Evolutionary conservation across 2,113 vertebrate species (phyloP).

Genomic region (Platycercus adscitus): DNA sequence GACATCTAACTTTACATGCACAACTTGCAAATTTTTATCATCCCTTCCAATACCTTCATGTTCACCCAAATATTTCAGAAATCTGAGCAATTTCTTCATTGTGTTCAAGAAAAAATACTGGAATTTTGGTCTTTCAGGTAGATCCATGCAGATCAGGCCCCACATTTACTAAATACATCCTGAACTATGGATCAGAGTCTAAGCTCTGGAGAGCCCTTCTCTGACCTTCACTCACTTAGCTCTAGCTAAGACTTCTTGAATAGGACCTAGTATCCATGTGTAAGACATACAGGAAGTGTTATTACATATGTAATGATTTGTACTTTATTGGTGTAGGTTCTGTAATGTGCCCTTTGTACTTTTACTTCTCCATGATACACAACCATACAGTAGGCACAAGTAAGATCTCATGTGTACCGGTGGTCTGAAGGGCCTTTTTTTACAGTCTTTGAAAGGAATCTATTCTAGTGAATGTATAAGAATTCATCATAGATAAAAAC

Average conservation of each 20-base stretch:
- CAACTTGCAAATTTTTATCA: neutral
- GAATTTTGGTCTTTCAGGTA: neutral
- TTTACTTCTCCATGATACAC: neutral
- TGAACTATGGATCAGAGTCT: neutral
- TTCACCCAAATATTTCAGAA: neutral
- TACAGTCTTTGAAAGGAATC: neutral
- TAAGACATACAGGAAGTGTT: neutral
- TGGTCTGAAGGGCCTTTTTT: neutral
- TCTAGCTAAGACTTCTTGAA: neutral
- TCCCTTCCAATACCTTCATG: neutral
- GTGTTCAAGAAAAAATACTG: neutral
- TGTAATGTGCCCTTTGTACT: neutral
- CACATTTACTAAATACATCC: neutral
- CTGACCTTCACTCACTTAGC: neutral
- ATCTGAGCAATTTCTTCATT: neutral
- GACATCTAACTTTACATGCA: neutral
- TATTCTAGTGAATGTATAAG: neutral
- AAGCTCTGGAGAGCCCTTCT: neutral
- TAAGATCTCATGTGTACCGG: neutral
- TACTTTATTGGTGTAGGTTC: neutral
- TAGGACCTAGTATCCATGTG: neutral
- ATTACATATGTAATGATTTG: neutral
- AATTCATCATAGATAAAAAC: neutral
- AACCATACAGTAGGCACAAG: accelerated
- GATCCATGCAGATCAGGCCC: neutral